Conservation (phyloP, 2,113 vertebrate species). For the Gulo gulo region DNA sequence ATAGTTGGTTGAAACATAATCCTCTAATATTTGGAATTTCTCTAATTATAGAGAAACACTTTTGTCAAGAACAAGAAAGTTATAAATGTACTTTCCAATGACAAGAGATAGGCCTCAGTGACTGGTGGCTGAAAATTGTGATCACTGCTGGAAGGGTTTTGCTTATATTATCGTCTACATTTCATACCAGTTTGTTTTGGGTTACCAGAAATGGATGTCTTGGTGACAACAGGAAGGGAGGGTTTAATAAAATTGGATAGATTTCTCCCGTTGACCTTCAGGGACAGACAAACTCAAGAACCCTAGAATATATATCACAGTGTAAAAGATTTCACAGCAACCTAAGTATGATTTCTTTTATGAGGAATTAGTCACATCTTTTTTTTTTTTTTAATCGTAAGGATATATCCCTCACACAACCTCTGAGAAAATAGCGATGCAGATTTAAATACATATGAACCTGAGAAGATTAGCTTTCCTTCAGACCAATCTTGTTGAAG, state of each 20-base stretch:
- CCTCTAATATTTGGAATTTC: constrained; percentile 20
- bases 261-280: background rate
- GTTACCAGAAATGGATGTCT: background rate
- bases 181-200: background rate
- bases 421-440: constrained; percentile 41
- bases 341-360: background rate
- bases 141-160: constrained; percentile 4
- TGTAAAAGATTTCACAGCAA: background rate
- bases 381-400: constrained; percentile 28
- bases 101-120: background rate
- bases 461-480: constrained; percentile 49
- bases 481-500: constrained; percentile 1
- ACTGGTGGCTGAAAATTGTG: constrained; percentile 19
- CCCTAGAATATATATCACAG: background rate
- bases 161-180: background rate
- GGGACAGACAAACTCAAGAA: background rate
- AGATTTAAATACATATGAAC: constrained; percentile 24
- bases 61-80: constrained; percentile 26
- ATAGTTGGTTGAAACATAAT: background rate
- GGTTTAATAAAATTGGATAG: background rate
- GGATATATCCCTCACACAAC: background rate
- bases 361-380: background rate
- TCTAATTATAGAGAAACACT: constrained; percentile 8
- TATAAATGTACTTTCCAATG: constrained; percentile 18
- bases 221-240: background rate